phyloP scores from a whole-genome alignment of 2,888 invertebrate genomes.

The Drosophila prolongata region DNA sequence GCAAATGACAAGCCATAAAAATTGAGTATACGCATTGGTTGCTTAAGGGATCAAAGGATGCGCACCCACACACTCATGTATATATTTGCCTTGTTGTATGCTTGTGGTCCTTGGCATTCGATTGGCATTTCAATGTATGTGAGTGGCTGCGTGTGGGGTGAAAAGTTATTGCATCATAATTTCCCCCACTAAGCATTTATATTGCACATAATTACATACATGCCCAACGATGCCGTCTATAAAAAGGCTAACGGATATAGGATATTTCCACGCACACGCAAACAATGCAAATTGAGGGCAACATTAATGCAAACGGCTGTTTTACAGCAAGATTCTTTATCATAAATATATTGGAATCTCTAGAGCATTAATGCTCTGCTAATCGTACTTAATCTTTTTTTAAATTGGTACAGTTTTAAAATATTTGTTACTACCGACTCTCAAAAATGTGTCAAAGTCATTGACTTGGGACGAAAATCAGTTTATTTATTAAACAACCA shows the following conservation, averaged over 20 bases:
- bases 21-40: constrained; percentile 75
- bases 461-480: too few relatives aligned
- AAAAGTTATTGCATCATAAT: constrained; percentile 66
- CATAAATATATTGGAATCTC: not conserved
- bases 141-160: constrained; percentile 50
- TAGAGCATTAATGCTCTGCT: not conserved
- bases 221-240: constrained; percentile 33
- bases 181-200: constrained; percentile 50
- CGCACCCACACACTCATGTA: constrained; percentile 6
- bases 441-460: too few relatives aligned
- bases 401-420: too few relatives aligned
- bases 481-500: too few relatives aligned
- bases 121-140: constrained; percentile 48
- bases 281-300: constrained; percentile 26
- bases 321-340: constrained; percentile 2
- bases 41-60: constrained; percentile 66
- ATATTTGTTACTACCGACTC: too few relatives aligned
- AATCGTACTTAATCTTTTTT: not conserved
- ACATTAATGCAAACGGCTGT: constrained; percentile 1
- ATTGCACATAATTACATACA: constrained; percentile 57
- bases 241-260: constrained; percentile 47
- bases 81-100: constrained; percentile 15
- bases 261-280: constrained; percentile 19
- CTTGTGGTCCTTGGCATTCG: constrained; percentile 35
- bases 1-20: constrained; percentile 76